Evolutionary conservation across 2,113 vertebrate genomes (phyloP).

Genomic region (Silurus meridionalis): DNA sequence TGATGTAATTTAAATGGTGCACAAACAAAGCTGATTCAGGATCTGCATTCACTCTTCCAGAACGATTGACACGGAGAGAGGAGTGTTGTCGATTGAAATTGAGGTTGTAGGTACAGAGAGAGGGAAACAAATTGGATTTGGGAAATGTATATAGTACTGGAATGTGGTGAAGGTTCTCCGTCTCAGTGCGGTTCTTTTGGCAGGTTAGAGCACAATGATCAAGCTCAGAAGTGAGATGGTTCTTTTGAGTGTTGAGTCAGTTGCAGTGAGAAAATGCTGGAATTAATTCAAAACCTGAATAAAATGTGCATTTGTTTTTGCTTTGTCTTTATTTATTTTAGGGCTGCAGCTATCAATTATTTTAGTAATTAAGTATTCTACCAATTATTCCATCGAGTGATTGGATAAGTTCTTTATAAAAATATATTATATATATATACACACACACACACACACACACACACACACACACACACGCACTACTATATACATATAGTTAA

Average conservation of each 20-base stretch:
- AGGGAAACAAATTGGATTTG: not conserved
- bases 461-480: no score
- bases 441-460: no score
- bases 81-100: conserved; percentile 6
- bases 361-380: no score
- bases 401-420: no score
- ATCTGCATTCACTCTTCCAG: conserved; percentile 30
- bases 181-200: not conserved
- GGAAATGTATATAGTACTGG: not conserved
- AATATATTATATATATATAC: no score
- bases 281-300: not conserved
- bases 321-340: no score
- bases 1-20: conserved; percentile 32
- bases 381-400: no score
- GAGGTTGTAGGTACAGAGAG: not conserved
- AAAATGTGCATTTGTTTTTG: not conserved
- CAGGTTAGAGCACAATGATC: not conserved
- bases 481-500: no score
- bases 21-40: conserved; percentile 17
- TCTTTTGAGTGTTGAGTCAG: not conserved
- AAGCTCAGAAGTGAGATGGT: not conserved
- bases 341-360: no score
- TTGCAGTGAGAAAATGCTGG: not conserved
- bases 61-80: not conserved
- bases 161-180: not conserved